phyloP scores from a whole-genome alignment of 1,140 invertebrate species.

The Reticulitermes speratus region DNA sequence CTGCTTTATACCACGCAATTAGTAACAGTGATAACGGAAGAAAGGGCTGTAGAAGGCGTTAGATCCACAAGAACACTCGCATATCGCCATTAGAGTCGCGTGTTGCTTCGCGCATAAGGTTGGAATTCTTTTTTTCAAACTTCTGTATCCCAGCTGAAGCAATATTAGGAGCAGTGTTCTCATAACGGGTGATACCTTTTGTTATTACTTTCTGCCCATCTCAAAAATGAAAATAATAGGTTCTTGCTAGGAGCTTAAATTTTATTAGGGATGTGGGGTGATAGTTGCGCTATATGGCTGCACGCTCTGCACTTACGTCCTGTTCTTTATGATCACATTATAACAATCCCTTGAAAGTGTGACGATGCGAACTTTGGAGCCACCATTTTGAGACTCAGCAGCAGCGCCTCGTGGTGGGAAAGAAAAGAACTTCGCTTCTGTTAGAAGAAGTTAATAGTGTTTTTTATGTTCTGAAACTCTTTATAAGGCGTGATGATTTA shows the following conservation, averaged over 20 bases:
- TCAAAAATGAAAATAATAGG: conserved; percentile 11
- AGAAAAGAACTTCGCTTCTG: too few species aligned
- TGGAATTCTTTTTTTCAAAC: not conserved
- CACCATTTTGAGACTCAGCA: not conserved
- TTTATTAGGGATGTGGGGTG: too few species aligned
- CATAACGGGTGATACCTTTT: not conserved
- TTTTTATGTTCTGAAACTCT: not conserved
- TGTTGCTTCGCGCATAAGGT: not conserved
- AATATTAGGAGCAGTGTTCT: not conserved
- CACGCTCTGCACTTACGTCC: not conserved
- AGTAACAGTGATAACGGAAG: too few species aligned
- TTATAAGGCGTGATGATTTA: not conserved
- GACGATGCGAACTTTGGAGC: not conserved
- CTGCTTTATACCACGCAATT: too few species aligned
- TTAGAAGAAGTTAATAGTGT: not conserved
- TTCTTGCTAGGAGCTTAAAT: not conserved
- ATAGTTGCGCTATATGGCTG: too few species aligned
- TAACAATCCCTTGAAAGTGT: not conserved
- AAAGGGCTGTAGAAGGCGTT: too few species aligned
- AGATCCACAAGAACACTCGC: too few species aligned
- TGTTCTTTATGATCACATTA: not conserved
- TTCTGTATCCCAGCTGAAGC: not conserved
- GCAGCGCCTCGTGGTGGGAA: too few species aligned
- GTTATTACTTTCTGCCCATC: not conserved
- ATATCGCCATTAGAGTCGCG: too few species aligned